Conservation (phyloP, 2,888 invertebrate genomes). For the Tridacna crocea region DNA sequence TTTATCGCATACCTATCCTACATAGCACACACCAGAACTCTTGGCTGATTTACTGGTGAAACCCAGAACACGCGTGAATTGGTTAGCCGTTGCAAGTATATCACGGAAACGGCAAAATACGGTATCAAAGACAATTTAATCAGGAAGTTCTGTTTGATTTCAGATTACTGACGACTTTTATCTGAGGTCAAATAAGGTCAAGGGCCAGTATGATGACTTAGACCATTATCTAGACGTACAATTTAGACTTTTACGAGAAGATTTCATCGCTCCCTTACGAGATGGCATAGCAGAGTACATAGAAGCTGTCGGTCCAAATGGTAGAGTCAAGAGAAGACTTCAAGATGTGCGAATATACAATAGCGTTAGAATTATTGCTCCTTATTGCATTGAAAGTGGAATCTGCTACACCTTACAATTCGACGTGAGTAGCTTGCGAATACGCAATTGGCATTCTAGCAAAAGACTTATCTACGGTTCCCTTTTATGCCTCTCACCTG, state of each 20-base stretch:
- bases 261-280: constrained; percentile 90
- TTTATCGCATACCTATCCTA: too few species aligned
- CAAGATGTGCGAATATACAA: constrained; percentile 63
- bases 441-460: constrained; percentile 84
- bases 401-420: constrained; percentile 53
- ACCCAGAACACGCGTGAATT: background rate
- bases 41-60: background rate
- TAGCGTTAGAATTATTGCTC: constrained; percentile 49
- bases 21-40: background rate
- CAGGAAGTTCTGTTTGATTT: background rate
- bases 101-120: too few species aligned
- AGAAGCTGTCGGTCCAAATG: constrained; percentile 41
- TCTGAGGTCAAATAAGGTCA: constrained; percentile 87
- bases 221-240: constrained; percentile 91
- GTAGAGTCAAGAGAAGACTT: constrained; percentile 28
- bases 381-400: constrained; percentile 48
- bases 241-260: constrained; percentile 91
- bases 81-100: background rate
- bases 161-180: constrained; percentile 80
- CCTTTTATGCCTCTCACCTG: constrained; percentile 89
- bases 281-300: constrained; percentile 88
- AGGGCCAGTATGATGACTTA: constrained; percentile 88
- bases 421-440: constrained; percentile 58
- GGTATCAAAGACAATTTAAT: background rate
- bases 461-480: constrained; percentile 90